Base-by-base conservation (phyloP, 2,888 invertebrate species). In the Drosophila prostipennis region DNA sequence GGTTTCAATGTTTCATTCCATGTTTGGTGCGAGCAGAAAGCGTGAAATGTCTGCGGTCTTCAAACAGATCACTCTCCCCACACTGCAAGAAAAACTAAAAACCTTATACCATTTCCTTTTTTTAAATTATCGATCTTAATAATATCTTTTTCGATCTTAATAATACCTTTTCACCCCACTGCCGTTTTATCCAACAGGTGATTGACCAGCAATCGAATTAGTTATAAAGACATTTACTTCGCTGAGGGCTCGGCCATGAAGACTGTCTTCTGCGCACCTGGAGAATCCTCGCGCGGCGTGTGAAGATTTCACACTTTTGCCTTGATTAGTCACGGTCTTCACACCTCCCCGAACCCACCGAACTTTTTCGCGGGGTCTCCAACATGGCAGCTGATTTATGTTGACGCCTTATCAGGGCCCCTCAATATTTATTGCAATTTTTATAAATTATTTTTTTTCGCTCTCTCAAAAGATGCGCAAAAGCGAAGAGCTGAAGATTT, bases 351-450 rank as follows among this genome's bases (percentile, higher is more conserved):
- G 42, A 26, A 36, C 32, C 3, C 36, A 29, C 6, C 39, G 34
- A 46, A 2, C 46, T 13, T 59, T 32, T 60, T 60, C 36, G 32
- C 54, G 8, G 45, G 46, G 49, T 26, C 69, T 48, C 40, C 68
- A 43, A 70, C 78, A 73, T 76, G 79, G 78, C 55, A 46, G 48
- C 91, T 91, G 91, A 91, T 91, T 91, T 91, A 91, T 91, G 91
- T 90, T 91, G 91, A 91, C 91, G 90, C 90, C 91, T 91, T 91
- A 91, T 91, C 91, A 91, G 91, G 84, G 91, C 85, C 84, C 76
- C 80, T 82, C 87, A 89, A 91, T 91, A 91, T 91, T 91, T 91
- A 91, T 91, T 90, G 90, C 91, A 90, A 90, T 89, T 87, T 82
- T 89, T 87, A 89, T 87, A 88, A 88, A 81, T 86, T 82, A 80